A percentile compares a stretch with the other conserved stretches of the same genome.
Conservation (phyloP, 1,140 invertebrate species). For the Latrodectus geometricus region DNA sequence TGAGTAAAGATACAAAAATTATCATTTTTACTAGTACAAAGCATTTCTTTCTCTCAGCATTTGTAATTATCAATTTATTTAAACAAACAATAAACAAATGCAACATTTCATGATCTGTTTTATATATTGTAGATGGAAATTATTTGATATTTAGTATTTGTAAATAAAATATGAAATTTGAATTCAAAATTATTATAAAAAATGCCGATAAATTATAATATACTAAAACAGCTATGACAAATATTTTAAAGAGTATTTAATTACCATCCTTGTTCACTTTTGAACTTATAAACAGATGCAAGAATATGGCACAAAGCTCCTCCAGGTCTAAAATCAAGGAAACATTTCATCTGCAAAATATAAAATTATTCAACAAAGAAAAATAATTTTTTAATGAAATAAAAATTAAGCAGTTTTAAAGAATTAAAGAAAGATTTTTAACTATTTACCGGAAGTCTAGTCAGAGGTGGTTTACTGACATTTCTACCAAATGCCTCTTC, state of each 20-base stretch:
- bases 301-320: slow-evolving; percentile 93
- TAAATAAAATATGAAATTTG: no score
- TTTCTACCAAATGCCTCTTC: slow-evolving; percentile 96
- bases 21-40: no score
- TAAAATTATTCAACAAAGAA: slow-evolving; percentile 49
- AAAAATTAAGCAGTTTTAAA: background rate
- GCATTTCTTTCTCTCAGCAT: no score
- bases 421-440: background rate
- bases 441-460: slow-evolving; percentile 71
- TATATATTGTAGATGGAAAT: no score
- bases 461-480: slow-evolving; percentile 81
- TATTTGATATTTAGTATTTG: no score
- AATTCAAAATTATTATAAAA: no score
- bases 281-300: slow-evolving; percentile 93
- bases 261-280: slow-evolving; percentile 92
- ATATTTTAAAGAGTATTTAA: slow-evolving; percentile 11
- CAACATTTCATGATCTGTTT: no score
- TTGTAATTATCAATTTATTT: no score
- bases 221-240: background rate
- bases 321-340: slow-evolving; percentile 94
- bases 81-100: no score
- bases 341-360: slow-evolving; percentile 86
- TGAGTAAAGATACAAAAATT: no score
- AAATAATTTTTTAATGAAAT: background rate
- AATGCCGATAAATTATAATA: no score